Conservation (phyloP, 2,797 vertebrate species). For the Anguilla pacifica region DNA sequence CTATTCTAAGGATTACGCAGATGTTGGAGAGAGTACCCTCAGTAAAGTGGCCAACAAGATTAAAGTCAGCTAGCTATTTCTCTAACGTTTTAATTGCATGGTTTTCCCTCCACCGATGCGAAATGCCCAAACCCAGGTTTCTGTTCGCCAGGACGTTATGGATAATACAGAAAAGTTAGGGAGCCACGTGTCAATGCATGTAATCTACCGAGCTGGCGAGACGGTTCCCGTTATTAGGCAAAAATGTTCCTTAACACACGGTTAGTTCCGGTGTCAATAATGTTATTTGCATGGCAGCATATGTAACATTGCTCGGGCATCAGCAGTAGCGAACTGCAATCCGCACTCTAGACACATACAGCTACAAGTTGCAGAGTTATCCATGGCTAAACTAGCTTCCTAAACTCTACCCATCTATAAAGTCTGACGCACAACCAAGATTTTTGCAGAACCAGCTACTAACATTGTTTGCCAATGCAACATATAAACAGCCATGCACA, state of each 20-base stretch:
- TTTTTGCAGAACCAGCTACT: neutral
- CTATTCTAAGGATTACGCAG: neutral
- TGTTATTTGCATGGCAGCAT: neutral
- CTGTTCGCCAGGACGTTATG: neutral
- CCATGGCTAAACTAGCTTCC: neutral
- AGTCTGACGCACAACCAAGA: neutral
- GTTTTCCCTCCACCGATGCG: neutral
- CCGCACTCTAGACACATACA: neutral
- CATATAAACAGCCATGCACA: neutral
- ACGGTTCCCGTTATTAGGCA: neutral
- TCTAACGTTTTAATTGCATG: neutral
- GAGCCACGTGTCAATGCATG: neutral
- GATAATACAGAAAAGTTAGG: neutral
- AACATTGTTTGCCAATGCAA: neutral
- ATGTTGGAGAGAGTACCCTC: neutral
- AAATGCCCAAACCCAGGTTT: neutral
- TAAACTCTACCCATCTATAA: neutral
- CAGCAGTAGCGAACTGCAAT: neutral
- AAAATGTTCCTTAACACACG: neutral
- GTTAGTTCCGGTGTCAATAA: neutral
- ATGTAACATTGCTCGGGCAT: neutral
- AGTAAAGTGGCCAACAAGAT: neutral
- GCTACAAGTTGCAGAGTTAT: neutral
- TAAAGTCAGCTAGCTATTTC: neutral
- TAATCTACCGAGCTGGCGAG: neutral